Base-by-base conservation (phyloP, 2,797 vertebrate species). In the Parauchenoglanis punctatus region DNA sequence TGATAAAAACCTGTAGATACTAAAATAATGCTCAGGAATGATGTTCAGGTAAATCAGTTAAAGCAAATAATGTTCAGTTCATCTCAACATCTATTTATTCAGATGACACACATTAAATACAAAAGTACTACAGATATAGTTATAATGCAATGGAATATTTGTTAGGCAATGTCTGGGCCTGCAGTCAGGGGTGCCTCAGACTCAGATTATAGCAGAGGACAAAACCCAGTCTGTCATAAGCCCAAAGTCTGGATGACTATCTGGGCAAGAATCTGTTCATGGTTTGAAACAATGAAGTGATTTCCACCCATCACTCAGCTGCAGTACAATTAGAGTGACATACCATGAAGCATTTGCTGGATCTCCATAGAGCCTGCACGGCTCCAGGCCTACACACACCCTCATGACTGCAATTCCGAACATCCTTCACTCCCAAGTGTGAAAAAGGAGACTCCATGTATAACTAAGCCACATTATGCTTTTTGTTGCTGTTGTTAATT, bases 391-490 rank as follows among this genome's bases (percentile, higher is more conserved):
- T 91, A 75, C 68, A 88, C 88, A 78, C 90, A 89, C 78, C 90
- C 91, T 85, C 20, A 80, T 80, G 23, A 40, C 77, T 81, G 56
- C 81, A 88, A 92, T 93, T 87, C 90, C 86, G 92, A 90, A 86
- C 87, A 91, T 93, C 88, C 75, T 56, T 90, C 88, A 88, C 91
- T 87, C 49, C 63, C 49, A 68, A 86, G 31, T 54, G 31, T 61
- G 25, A 35, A 63, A 76, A 65, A 78, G 61, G 6, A 56, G 20
- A 8, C 13, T 70, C 85, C 65, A 81, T 73, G 40, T 73, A 61
- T 61, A 40, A 82, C 80, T n/a, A 63, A 46, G 6, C 80, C 25
- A 58, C 7, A 2, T 12, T 28, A 17, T 0, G 25, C 35, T 35
- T 67, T 67, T 67, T 13, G 11, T 31, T 67, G 5, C 3, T 61